Evolutionary conservation across 2,888 invertebrate species (phyloP).

Genomic region (Sphaerophoria rueppellii): DNA sequence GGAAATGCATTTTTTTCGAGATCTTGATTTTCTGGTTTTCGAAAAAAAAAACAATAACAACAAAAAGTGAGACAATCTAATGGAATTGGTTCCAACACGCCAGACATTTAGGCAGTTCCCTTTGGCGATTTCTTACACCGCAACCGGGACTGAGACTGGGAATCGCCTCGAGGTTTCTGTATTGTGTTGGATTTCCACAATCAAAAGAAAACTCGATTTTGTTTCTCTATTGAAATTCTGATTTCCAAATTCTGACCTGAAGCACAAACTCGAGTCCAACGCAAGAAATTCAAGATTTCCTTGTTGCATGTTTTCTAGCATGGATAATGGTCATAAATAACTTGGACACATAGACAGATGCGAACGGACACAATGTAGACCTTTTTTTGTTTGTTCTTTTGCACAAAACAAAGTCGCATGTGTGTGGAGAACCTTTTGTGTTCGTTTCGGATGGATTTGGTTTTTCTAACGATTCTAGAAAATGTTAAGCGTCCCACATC

Average conservation of each 20-base stretch:
- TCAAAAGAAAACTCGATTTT: constrained; percentile 51
- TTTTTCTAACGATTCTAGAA: constrained; percentile 39
- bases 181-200: constrained; percentile 25
- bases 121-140: constrained; percentile 1
- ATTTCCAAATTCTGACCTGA: constrained; percentile 46
- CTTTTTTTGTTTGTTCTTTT: constrained; percentile 7
- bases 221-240: constrained; percentile 24
- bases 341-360: constrained; percentile 68
- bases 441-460: constrained; percentile 19
- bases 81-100: constrained; percentile 38
- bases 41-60: constrained; percentile 18
- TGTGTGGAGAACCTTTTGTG: constrained; percentile 23
- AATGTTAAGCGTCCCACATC: constrained; percentile 52
- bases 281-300: constrained; percentile 35
- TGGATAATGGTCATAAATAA: constrained; percentile 61
- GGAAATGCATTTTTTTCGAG: constrained; percentile 9
- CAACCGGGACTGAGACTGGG: background rate
- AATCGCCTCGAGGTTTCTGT: constrained; percentile 2
- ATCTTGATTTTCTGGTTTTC: constrained; percentile 64
- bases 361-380: constrained; percentile 35
- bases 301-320: constrained; percentile 8
- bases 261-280: background rate
- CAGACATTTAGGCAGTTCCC: constrained; percentile 69
- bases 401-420: constrained; percentile 18
- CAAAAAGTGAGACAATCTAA: constrained; percentile 26